Percentiles rank a stretch among this genome's conserved stretches.
Conservation (phyloP, 2,888 invertebrate species). For the Ceraclea dissimilis region DNA sequence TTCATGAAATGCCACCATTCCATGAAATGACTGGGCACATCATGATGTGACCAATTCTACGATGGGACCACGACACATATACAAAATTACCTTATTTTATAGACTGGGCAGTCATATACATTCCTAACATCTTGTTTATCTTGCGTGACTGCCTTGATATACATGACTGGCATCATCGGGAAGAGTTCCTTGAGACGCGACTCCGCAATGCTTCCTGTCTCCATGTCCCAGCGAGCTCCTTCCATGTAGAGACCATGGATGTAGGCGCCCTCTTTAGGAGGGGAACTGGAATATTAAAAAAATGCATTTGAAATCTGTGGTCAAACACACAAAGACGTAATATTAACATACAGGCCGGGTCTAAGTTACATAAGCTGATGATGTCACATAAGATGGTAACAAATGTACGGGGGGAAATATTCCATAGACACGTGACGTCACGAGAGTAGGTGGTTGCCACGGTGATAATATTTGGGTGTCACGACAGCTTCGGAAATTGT, state of each 20-base stretch:
- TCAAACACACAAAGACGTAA: neutral
- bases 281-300: slow-evolving; percentile 41
- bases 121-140: slow-evolving; percentile 85
- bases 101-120: slow-evolving; percentile 88
- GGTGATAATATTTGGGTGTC: too few relatives aligned
- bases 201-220: slow-evolving; percentile 70
- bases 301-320: neutral
- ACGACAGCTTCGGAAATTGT: too few relatives aligned
- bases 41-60: too few relatives aligned
- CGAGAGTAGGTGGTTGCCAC: too few relatives aligned
- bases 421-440: too few relatives aligned
- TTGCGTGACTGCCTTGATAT: slow-evolving; percentile 75
- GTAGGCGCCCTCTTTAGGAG: slow-evolving; percentile 88
- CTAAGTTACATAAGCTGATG: neutral
- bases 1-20: too few relatives aligned
- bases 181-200: slow-evolving; percentile 84
- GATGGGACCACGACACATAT: too few relatives aligned
- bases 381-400: neutral
- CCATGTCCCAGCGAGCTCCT: slow-evolving; percentile 88
- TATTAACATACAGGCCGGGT: too few relatives aligned
- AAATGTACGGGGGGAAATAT: too few relatives aligned
- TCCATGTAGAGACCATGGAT: slow-evolving; percentile 88
- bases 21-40: too few relatives aligned
- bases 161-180: slow-evolving; percentile 85
- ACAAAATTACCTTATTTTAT: slow-evolving; percentile 80